Percentiles rank a stretch among this genome's conserved stretches.
Conservation (phyloP, 2,113 vertebrate genomes). For the Empidonax alnorum region DNA sequence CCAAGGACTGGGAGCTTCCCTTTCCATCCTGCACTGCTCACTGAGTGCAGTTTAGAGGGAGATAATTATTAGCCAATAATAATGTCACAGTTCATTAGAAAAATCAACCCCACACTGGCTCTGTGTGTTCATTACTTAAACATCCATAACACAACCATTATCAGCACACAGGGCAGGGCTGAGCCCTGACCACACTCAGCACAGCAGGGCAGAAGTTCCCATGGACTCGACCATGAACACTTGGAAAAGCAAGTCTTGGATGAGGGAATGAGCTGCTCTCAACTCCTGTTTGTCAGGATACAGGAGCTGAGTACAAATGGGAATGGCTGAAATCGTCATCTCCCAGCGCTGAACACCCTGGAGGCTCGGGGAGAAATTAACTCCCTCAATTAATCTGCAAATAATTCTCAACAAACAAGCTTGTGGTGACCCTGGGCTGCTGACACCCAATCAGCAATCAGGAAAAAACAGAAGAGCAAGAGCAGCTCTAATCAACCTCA, state of each 20-base stretch:
- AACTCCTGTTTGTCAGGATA: accelerated
- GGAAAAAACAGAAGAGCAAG: neutral
- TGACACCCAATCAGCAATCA: constrained; percentile 46
- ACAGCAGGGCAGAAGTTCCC: neutral
- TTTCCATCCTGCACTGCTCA: neutral
- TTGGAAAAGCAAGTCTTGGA: neutral
- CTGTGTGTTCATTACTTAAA: neutral
- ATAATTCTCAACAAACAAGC: constrained; percentile 39
- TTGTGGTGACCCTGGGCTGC: constrained; percentile 15
- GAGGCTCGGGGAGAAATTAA: neutral
- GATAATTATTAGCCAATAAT: neutral
- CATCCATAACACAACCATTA: neutral
- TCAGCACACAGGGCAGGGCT: neutral
- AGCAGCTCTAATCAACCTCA: neutral
- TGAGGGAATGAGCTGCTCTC: neutral
- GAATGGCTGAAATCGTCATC: neutral
- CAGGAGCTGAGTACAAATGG: accelerated
- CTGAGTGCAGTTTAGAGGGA: neutral
- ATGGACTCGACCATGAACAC: neutral
- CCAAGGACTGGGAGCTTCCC: neutral
- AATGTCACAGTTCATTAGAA: neutral
- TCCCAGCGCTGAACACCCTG: neutral
- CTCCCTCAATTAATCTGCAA: neutral
- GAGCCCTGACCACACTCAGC: neutral
- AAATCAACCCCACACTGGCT: neutral